A percentile compares a stretch with the other conserved stretches of the same genome.
These are phyloP conservation scores for Brachyalestes nurse DNA, from an alignment of 2,797 vertebrate genomes.

Conservation along the genomic window DNA sequence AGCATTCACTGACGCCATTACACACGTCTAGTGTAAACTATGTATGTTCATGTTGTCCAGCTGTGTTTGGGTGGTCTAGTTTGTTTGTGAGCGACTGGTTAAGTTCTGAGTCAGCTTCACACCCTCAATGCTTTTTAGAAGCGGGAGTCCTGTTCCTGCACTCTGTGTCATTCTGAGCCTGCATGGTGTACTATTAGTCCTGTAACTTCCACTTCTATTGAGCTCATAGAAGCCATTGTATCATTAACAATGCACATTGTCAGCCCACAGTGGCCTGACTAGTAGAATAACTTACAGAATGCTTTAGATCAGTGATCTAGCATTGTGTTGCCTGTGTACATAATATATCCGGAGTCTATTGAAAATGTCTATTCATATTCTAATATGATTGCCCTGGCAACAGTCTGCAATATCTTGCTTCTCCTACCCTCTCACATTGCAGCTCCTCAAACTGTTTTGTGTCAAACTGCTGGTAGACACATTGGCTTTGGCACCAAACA, in stretches of 20 bases:
- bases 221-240: background rate
- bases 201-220: conserved; percentile 1
- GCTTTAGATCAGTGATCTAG: background rate
- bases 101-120: conserved; percentile 24
- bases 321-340: background rate
- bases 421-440: background rate
- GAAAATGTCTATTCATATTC: background rate
- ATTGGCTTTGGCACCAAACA: conserved; percentile 11
- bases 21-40: conserved; percentile 9
- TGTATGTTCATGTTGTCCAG: conserved; percentile 15
- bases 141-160: background rate
- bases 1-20: background rate
- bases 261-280: background rate
- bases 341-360: background rate
- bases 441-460: background rate
- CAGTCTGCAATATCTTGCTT: background rate
- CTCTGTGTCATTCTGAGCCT: conserved; percentile 6
- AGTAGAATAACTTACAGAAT: background rate
- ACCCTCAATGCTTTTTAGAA: background rate
- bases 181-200: conserved; percentile 11
- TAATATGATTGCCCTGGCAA: background rate
- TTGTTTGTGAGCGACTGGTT: conserved; percentile 9
- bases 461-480: conserved; percentile 1
- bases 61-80: conserved; percentile 26
- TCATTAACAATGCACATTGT: background rate